phyloP scores from a whole-genome alignment of 2,888 invertebrate genomes.

The Eretmocerus hayati region DNA sequence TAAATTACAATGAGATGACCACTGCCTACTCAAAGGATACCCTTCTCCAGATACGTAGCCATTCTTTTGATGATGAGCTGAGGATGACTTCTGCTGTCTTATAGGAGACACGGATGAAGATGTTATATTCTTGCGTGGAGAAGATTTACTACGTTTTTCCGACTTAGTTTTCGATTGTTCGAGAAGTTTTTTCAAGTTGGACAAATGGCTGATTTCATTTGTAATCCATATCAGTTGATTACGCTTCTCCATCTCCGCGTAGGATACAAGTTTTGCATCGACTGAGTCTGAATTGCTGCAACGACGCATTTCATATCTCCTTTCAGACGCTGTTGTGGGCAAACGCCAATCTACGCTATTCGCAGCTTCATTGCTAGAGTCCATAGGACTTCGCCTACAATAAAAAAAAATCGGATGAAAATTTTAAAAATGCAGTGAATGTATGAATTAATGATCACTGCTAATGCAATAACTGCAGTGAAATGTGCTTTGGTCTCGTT shows the following conservation, averaged over 20 bases:
- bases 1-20: constrained; percentile 44
- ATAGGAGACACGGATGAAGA: not conserved
- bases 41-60: constrained; percentile 4
- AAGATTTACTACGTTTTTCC: constrained; percentile 27
- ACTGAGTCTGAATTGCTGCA: constrained; percentile 33
- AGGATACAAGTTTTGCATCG: constrained; percentile 40
- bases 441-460: too few relatives aligned
- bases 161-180: constrained; percentile 37
- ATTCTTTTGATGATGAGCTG: constrained; percentile 4
- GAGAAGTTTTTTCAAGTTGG: constrained; percentile 48
- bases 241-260: constrained; percentile 50
- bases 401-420: not conserved
- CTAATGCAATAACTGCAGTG: too few relatives aligned
- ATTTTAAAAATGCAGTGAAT: not conserved
- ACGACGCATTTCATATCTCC: constrained; percentile 42
- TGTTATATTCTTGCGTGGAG: constrained; percentile 31
- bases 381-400: constrained; percentile 23
- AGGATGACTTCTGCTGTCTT: constrained; percentile 4
- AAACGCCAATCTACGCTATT: constrained; percentile 46
- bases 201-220: constrained; percentile 53
- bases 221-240: constrained; percentile 55
- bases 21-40: constrained; percentile 32
- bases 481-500: too few relatives aligned
- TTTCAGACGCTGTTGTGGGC: constrained; percentile 49
- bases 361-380: constrained; percentile 29